phyloP scores from a whole-genome alignment of 2,888 invertebrate genomes.

The Ormyrus pomaceus region DNA sequence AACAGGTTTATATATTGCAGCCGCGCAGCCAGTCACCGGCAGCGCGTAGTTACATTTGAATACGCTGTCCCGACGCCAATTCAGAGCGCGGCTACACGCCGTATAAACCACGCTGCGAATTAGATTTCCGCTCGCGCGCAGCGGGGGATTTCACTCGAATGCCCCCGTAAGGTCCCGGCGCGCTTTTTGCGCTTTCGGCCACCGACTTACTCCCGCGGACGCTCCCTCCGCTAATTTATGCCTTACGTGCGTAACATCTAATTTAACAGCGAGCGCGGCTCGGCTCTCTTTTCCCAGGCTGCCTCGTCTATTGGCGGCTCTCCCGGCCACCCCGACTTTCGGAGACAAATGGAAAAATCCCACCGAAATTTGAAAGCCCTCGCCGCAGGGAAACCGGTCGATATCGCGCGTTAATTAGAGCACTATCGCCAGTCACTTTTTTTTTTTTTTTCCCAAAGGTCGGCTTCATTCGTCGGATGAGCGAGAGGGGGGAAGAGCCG shows the following conservation, averaged over 20 bases:
- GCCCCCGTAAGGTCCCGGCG: background rate
- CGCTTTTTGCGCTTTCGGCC: background rate
- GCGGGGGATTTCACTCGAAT: slow-evolving; percentile 36
- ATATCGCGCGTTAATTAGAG: slow-evolving; percentile 15
- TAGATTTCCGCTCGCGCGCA: slow-evolving; percentile 59
- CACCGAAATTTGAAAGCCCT: too few relatives aligned
- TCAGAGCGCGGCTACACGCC: slow-evolving; percentile 58
- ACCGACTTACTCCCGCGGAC: background rate
- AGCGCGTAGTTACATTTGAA: slow-evolving; percentile 75
- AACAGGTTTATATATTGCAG: slow-evolving; percentile 74
- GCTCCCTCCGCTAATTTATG: slow-evolving; percentile 34
- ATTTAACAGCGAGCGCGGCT: slow-evolving; percentile 37
- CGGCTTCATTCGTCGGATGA: slow-evolving; percentile 29
- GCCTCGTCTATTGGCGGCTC: slow-evolving; percentile 1
- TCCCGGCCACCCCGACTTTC: background rate
- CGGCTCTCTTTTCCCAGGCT: background rate
- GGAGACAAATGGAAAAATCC: background rate
- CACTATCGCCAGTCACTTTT: background rate
- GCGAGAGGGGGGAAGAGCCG: background rate
- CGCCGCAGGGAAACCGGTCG: background rate
- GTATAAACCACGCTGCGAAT: slow-evolving; percentile 62
- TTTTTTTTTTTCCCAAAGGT: too few relatives aligned
- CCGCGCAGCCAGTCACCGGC: slow-evolving; percentile 70
- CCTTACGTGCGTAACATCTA: slow-evolving; percentile 31
- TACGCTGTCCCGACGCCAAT: slow-evolving; percentile 69